Evolutionary conservation across 2,797 vertebrate genomes (phyloP), one percentile per base, ranked within the genome.

Genomic region (Vireo griseus): DNA sequence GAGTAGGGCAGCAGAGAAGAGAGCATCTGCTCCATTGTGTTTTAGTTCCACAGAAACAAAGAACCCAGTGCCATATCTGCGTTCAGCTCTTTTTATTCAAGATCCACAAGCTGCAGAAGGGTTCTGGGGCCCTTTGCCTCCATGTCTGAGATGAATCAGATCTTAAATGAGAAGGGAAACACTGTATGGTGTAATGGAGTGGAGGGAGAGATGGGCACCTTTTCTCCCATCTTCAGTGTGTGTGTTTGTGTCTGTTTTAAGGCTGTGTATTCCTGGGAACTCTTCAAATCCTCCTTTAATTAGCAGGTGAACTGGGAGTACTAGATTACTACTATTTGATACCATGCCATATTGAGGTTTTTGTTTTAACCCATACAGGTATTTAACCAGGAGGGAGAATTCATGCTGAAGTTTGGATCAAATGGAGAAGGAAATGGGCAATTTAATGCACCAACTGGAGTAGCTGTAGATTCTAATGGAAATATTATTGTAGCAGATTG

Each of bases 401-500:
- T 99, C 97, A 92, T 99, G 95, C 96, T 99, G 97, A 99, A 99
- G 97, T 99, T 99, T 84, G 99, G 99, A 29, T 99, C 99, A 12
- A 99, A 99, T 20, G 99, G 99, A 39, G 99, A 99, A 96, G 99
- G 99, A 44, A 99, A 99, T 11, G 99, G 99, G 21, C 99, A 99
- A 96, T 99, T 99, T 95, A 99, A 99, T 51, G 99, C 99, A 40
- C 99, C 99, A 33, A 99, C 99, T 2, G 99, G 99, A n/a, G 99
- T 99, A 55, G 99, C 99, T 0, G 99, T 99, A 97, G 99, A 99
- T 88, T 97, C 98, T 28, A 99, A 99, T 22, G 99, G 99, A 51
- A 99, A 99, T 98, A 99, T 99, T 96, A 99, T 99, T 2, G 99
- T 99, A 75, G 99, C 99, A 1, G 99, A 99, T 58, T 99, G 99